These are phyloP conservation scores for Acipenser ruthenus DNA, from an alignment of 2,797 vertebrate species.

Conservation along the genomic window DNA sequence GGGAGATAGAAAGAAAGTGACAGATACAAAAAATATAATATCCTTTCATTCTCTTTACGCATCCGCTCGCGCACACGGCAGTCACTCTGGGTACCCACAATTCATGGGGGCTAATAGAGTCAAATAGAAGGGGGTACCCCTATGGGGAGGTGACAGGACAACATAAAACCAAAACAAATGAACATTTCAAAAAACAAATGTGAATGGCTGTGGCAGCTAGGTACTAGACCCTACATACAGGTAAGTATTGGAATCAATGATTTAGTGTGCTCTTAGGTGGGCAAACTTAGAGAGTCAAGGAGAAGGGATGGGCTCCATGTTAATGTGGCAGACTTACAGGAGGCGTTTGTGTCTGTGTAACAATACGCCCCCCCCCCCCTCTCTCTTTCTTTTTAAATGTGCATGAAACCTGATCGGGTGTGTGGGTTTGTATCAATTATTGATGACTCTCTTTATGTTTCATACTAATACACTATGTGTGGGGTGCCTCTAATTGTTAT, in stretches of 20 bases:
- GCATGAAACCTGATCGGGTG: no score
- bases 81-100: slow-evolving; percentile 48
- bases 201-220: no score
- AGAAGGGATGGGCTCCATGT: slow-evolving; percentile 13
- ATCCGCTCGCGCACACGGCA: slow-evolving; percentile 39
- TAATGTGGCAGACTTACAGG: slow-evolving; percentile 24
- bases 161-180: slow-evolving; percentile 18
- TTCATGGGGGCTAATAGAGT: slow-evolving; percentile 32
- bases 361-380: background rate
- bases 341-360: background rate
- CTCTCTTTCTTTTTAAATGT: background rate
- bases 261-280: slow-evolving; percentile 37
- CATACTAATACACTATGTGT: no score
- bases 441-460: no score
- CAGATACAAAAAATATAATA: slow-evolving; percentile 98
- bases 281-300: slow-evolving; percentile 16
- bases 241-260: slow-evolving; percentile 54
- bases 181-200: no score
- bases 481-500: no score
- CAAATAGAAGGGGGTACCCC: slow-evolving; percentile 17
- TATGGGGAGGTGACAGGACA: slow-evolving; percentile 41
- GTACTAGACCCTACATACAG: slow-evolving; percentile 41
- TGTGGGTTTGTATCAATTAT: no score
- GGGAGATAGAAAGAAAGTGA: slow-evolving; percentile 99
- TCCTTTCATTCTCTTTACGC: slow-evolving; percentile 80